Conservation (phyloP, 1,140 invertebrate species). For the Nautilus pompilius region DNA sequence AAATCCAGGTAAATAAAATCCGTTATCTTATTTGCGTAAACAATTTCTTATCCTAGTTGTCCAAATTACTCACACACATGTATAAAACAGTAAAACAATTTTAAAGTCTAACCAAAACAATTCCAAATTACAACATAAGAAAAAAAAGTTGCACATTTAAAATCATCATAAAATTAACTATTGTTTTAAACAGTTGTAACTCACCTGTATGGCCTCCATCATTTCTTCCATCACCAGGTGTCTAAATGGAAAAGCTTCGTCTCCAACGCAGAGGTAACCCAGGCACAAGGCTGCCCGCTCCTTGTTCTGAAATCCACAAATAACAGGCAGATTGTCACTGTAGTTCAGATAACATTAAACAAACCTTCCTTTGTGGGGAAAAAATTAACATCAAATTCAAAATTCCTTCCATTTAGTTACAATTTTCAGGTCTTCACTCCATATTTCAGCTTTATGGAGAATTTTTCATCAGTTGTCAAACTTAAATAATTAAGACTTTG, state of each 20-base stretch:
- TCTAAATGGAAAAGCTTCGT: conserved; percentile 66
- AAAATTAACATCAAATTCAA: too few relatives aligned
- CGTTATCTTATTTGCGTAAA: neutral
- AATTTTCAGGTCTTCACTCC: too few relatives aligned
- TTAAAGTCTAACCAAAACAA: too few relatives aligned
- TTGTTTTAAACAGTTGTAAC: neutral
- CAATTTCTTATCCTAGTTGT: neutral
- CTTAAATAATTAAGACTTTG: too few relatives aligned
- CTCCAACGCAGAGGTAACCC: conserved; percentile 74
- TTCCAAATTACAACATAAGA: too few relatives aligned
- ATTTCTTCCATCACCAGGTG: conserved; percentile 70
- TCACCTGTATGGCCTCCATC: conserved; percentile 69
- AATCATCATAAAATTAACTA: neutral
- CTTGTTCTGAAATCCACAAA: conserved; percentile 57
- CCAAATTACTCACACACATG: neutral
- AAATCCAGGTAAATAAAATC: neutral
- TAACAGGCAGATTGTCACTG: neutral
- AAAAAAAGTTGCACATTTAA: neutral
- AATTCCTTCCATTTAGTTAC: too few relatives aligned
- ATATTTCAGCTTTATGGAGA: too few relatives aligned
- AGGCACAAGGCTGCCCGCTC: conserved; percentile 71
- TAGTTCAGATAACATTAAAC: too few relatives aligned
- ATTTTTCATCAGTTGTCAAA: too few relatives aligned
- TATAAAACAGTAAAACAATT: neutral
- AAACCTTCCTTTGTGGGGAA: too few relatives aligned